Evolutionary conservation across 2,113 vertebrate genomes (phyloP).

Genomic region (Psammodynastes pulverulentus): DNA sequence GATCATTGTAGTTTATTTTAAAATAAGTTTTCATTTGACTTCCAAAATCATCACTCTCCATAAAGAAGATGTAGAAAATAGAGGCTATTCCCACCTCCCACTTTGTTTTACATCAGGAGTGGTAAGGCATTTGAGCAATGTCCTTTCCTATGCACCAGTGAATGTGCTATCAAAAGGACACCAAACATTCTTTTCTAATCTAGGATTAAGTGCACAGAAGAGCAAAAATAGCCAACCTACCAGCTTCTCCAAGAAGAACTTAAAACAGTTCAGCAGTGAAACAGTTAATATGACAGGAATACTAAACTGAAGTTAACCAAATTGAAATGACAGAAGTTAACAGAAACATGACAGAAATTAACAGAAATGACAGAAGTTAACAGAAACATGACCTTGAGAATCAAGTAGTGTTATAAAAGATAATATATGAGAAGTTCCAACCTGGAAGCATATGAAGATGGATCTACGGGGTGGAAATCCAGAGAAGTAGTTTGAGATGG

Average conservation of each 20-base stretch:
- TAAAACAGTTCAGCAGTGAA: neutral
- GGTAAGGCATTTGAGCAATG: neutral
- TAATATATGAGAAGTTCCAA: neutral
- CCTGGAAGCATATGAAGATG: neutral
- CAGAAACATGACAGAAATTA: neutral
- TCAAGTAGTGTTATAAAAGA: neutral
- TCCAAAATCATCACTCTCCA: conserved; percentile 42
- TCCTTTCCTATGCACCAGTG: neutral
- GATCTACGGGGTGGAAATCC: neutral
- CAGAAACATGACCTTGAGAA: neutral
- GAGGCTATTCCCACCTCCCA: conserved; percentile 37
- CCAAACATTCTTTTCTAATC: neutral
- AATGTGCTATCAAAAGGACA: neutral
- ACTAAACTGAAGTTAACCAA: neutral
- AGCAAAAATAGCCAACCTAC: neutral
- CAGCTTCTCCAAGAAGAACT: neutral
- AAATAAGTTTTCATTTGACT: conserved; percentile 67
- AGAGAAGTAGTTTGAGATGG: neutral
- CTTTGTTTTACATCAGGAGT: neutral
- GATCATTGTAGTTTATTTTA: conserved; percentile 64
- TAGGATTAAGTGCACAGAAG: neutral
- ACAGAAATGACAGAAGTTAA: neutral
- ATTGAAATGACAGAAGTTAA: neutral
- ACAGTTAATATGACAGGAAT: neutral
- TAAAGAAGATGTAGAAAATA: conserved; percentile 28